Base-by-base conservation (phyloP, 1,140 invertebrate genomes). In the Oreohelix idahoensis region DNA sequence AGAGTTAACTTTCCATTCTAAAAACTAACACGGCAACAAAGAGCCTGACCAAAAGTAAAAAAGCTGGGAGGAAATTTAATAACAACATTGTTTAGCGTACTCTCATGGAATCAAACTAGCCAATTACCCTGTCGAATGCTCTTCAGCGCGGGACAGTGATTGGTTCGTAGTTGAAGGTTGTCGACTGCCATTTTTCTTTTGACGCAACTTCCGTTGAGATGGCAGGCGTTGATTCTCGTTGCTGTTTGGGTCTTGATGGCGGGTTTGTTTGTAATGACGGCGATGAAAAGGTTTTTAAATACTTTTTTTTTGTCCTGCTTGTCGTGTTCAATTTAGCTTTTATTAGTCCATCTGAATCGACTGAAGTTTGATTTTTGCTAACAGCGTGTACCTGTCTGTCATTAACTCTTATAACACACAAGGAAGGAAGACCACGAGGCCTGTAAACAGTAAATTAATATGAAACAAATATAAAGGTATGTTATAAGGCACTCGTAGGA, bases 71-170 rank as follows among this genome's bases (percentile, higher is more conserved):
- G 63, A 66, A 66, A 66, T 66, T 66, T 66, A 66, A 66, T 66
- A 66, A 66, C 63, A 66, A 66, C 32, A 66, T 66, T 66, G 63
- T 66, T 66, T 66, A 66, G 63, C n/a, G 20, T 32, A 66, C 63
- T 32, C 63, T 66, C 29, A 17, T 66, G n/a, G 63, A 66, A 29
- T 66, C 2, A 29, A 35, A 66, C 63, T 35, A 11, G 63, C n/a
- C 63, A 66, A 66, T 66, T 66, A 66, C 63, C 29, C 5, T n/a
- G 63, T 66, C 63, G 32, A 66, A 66, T 35, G n/a, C 29, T 32
- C 63, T 66, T 66, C 63, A 66, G n/a, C 32, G 63, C 63, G n/a
- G 17, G 63, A 66, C n/a, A 66, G 5, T n/a, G 2, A 29, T n/a
- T n/a, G 26, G 15, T 58, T 58, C 53, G 53, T 4, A n/a, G n/a